Conservation (phyloP, 2,797 vertebrate genomes). For the Caiman crocodilus region DNA sequence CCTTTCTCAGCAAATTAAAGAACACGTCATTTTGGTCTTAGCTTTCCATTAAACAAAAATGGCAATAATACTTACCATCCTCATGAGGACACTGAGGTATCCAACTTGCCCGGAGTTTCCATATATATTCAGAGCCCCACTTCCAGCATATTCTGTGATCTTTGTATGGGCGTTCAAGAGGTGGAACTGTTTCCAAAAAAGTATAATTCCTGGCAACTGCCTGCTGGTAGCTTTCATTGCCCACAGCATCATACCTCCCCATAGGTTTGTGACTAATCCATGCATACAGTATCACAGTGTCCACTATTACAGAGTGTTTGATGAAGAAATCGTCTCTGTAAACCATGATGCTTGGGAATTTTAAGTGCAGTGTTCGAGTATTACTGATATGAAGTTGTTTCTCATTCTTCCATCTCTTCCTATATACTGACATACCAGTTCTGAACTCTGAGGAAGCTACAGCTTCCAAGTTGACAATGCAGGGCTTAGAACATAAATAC, state of each 20-base stretch:
- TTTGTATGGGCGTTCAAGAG: conserved; percentile 83
- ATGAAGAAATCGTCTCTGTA: conserved; percentile 86
- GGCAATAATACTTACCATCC: conserved; percentile 82
- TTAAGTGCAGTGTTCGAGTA: conserved; percentile 83
- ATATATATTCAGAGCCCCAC: conserved; percentile 87
- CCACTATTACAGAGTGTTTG: conserved; percentile 79
- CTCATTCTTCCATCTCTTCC: conserved; percentile 87
- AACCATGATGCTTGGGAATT: conserved; percentile 86
- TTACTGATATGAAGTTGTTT: conserved; percentile 71
- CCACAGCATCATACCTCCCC: not conserved
- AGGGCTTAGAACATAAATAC: conserved; percentile 89
- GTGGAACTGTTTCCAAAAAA: conserved; percentile 81
- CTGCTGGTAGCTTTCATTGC: conserved; percentile 72
- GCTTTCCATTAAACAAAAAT: not conserved
- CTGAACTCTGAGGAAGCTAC: conserved; percentile 84
- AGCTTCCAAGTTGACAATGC: conserved; percentile 87
- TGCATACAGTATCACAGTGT: conserved; percentile 85
- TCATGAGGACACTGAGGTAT: conserved; percentile 86
- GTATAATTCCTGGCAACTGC: conserved; percentile 83
- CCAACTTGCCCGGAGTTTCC: conserved; percentile 82
- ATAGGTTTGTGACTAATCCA: conserved; percentile 82
- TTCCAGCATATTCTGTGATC: conserved; percentile 85
- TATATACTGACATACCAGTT: conserved; percentile 86
- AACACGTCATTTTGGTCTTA: not conserved
- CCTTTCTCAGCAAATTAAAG: not conserved